Conservation (phyloP, 1,140 invertebrate species). For the Copidosoma floridanum region DNA sequence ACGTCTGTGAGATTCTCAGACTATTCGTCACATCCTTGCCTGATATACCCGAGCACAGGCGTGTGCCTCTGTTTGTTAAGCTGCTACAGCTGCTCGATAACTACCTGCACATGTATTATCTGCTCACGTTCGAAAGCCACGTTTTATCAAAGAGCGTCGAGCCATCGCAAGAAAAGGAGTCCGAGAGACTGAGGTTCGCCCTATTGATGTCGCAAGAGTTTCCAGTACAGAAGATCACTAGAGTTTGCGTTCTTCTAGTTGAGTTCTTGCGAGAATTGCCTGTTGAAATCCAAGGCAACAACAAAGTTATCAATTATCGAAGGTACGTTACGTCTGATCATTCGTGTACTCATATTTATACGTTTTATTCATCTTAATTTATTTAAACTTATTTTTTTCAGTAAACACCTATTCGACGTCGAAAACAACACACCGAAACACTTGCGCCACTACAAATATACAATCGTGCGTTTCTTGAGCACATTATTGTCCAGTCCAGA, state of each 20-base stretch:
- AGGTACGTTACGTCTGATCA: constrained; percentile 13
- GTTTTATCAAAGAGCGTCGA: constrained; percentile 55
- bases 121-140: constrained; percentile 69
- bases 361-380: constrained; percentile 1
- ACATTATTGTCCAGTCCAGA: constrained; percentile 64
- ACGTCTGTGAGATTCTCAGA: constrained; percentile 67
- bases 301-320: neutral
- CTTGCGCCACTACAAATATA: constrained; percentile 79
- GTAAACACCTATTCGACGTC: constrained; percentile 68
- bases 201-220: constrained; percentile 67
- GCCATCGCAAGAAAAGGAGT: constrained; percentile 31
- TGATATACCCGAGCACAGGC: constrained; percentile 86
- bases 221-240: constrained; percentile 61
- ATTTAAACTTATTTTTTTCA: constrained; percentile 17
- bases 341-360: constrained; percentile 23
- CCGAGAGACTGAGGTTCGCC: constrained; percentile 70
- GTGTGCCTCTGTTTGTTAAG: constrained; percentile 76
- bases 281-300: constrained; percentile 61
- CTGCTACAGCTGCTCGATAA: constrained; percentile 72
- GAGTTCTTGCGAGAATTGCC: constrained; percentile 68
- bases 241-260: constrained; percentile 66
- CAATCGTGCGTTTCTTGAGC: constrained; percentile 69
- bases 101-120: constrained; percentile 77
- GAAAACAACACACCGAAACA: constrained; percentile 68
- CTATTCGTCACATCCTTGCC: constrained; percentile 86